phyloP scores from a whole-genome alignment of 2,113 vertebrate genomes.

The Macheiramphus alcinus region DNA sequence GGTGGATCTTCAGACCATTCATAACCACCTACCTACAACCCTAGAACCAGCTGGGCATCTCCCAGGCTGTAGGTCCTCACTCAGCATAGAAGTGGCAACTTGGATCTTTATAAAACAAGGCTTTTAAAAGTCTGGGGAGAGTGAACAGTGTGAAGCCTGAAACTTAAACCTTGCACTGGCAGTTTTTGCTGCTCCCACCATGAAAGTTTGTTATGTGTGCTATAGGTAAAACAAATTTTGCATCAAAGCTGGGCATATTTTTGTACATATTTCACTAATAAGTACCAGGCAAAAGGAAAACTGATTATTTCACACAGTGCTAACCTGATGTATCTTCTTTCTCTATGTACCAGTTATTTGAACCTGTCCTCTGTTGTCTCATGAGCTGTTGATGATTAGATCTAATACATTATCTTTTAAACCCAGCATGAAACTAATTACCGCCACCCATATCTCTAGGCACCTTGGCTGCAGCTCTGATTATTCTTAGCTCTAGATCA shows the following conservation, averaged over 20 bases:
- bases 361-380: not conserved
- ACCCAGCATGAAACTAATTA: slow-evolving; percentile 38
- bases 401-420: slow-evolving; percentile 3
- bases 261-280: not conserved
- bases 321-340: not conserved
- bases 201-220: not conserved
- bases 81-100: not conserved
- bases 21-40: not conserved
- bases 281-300: not conserved
- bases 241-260: not conserved
- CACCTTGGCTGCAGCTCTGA: not conserved
- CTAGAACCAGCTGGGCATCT: not conserved
- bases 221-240: not conserved
- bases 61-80: not conserved
- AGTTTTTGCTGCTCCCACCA: not conserved
- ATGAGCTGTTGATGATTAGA: not conserved
- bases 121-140: not conserved
- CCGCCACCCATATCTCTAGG: not conserved
- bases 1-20: not conserved
- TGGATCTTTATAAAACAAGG: not conserved
- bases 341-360: not conserved
- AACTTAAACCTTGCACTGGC: not conserved
- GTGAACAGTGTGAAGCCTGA: not conserved
- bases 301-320: not conserved
- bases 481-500: not conserved